Percentiles rank a stretch among this genome's conserved stretches.
Conservation (phyloP, 2,113 vertebrate species). For the Halichoerus grypus region DNA sequence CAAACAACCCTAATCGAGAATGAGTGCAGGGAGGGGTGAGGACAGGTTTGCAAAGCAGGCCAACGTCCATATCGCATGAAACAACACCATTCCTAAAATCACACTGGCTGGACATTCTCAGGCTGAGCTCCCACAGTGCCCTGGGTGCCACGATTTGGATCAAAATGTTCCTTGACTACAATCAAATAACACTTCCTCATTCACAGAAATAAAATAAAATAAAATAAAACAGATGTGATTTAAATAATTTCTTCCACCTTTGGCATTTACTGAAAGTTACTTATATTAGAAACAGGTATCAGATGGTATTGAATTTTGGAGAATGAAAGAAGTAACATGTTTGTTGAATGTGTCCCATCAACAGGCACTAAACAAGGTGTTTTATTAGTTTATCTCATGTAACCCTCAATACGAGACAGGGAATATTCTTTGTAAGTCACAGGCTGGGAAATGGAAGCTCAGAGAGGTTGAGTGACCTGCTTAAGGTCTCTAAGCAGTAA, state of each 20-base stretch:
- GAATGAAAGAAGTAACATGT: neutral
- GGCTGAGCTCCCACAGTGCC: neutral
- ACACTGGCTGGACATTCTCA: neutral
- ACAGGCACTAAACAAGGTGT: neutral
- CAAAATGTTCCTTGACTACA: neutral
- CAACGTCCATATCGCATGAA: neutral
- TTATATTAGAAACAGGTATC: neutral
- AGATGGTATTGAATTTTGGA: neutral
- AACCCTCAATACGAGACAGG: neutral
- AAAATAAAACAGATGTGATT: neutral
- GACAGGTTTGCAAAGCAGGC: neutral
- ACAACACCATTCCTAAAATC: neutral
- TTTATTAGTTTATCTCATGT: neutral
- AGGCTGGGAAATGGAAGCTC: neutral
- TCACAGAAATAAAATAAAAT: neutral
- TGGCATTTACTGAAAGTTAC: neutral
- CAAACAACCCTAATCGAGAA: constrained; percentile 3
- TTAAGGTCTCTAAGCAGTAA: neutral
- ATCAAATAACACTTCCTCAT: neutral
- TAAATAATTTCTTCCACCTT: neutral
- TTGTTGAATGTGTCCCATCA: neutral
- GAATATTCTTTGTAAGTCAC: neutral
- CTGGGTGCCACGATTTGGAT: neutral
- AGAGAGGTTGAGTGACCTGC: neutral
- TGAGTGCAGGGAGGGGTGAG: neutral